Evolutionary conservation across 2,113 vertebrate genomes (phyloP).

Genomic region (Erythrocercus mccallii): DNA sequence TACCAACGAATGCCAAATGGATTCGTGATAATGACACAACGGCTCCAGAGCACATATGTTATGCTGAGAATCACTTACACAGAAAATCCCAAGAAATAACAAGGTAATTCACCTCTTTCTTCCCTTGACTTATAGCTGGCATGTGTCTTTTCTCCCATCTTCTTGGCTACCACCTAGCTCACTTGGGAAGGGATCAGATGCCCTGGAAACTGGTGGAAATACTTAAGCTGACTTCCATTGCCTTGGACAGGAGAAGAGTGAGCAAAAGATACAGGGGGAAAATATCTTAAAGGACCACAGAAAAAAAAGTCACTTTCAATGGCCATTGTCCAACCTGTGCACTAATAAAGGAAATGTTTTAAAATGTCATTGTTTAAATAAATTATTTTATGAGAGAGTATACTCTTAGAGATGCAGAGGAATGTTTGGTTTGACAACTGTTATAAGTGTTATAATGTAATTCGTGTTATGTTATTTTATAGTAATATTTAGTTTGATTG

Average conservation of each 20-base stretch:
- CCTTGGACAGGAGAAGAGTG: neutral
- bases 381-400: neutral
- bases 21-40: neutral
- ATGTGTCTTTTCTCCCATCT: neutral
- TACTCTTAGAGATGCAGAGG: neutral
- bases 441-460: too few relatives aligned
- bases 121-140: neutral
- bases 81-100: slow-evolving; percentile 11
- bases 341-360: neutral
- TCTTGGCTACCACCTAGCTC: neutral
- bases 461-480: too few relatives aligned
- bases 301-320: neutral
- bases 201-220: neutral
- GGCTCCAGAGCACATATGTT: slow-evolving; percentile 21
- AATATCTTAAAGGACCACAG: neutral
- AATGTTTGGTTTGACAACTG: neutral
- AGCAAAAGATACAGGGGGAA: neutral
- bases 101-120: neutral
- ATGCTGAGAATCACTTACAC: neutral
- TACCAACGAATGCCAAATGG: neutral
- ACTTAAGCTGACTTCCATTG: neutral
- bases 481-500: too few relatives aligned
- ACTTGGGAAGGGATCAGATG: neutral
- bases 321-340: neutral
- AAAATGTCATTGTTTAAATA: neutral